Evolutionary conservation across 2,113 vertebrate species (phyloP).

Genomic region (Girardinichthys multiradiatus): DNA sequence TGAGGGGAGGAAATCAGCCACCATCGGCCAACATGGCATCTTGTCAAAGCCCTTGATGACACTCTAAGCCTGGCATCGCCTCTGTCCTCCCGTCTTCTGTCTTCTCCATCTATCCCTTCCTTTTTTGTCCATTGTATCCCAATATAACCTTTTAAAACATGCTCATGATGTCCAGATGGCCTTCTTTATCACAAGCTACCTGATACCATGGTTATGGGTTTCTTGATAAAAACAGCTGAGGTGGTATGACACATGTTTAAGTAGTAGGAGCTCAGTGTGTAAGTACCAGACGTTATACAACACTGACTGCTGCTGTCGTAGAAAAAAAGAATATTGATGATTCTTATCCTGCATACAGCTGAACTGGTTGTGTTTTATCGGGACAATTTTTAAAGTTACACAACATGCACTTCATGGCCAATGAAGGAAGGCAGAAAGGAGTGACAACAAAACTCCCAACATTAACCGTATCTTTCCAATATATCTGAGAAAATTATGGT

Average conservation of each 20-base stretch:
- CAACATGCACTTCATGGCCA: too few species aligned
- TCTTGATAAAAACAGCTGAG: constrained; percentile 59
- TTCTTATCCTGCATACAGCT: constrained; percentile 57
- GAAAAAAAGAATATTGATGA: constrained; percentile 77
- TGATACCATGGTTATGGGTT: background rate
- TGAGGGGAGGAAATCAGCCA: constrained; percentile 53
- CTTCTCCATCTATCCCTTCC: constrained; percentile 2
- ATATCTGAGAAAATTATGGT: too few species aligned
- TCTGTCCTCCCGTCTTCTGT: constrained; percentile 32
- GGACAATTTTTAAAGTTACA: too few species aligned
- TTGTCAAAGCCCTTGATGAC: constrained; percentile 46
- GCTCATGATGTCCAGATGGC: background rate
- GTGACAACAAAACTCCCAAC: too few species aligned
- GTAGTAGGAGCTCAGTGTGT: constrained; percentile 54
- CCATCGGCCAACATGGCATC: constrained; percentile 60
- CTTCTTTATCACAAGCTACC: background rate
- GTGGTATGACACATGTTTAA: constrained; percentile 60
- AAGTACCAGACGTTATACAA: constrained; percentile 69
- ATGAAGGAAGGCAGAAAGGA: too few species aligned
- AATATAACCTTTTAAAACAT: background rate
- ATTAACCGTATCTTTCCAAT: too few species aligned
- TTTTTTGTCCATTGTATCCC: background rate
- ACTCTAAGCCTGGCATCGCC: constrained; percentile 30
- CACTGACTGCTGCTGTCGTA: constrained; percentile 65
- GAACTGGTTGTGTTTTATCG: too few species aligned